A percentile compares a stretch with the other conserved stretches of the same genome.
Evolutionary conservation across 1,140 invertebrate genomes (phyloP).

Genomic region (Asbolus verrucosus): DNA sequence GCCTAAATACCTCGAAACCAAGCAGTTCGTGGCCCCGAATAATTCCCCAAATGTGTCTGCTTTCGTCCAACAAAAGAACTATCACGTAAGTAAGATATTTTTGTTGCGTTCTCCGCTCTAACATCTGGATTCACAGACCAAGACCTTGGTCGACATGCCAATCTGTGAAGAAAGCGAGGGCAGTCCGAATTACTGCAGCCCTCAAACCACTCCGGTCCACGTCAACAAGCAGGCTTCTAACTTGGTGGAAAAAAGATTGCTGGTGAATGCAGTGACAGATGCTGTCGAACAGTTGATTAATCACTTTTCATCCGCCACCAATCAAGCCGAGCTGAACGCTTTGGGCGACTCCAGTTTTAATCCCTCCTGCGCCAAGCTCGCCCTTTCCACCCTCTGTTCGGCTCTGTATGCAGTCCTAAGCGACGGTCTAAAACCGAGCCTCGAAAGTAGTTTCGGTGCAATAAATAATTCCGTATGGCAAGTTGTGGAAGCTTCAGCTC

Average conservation of each 20-base stretch:
- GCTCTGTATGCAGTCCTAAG: conserved; percentile 86
- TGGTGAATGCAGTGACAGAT: conserved; percentile 75
- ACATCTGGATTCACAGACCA: conserved; percentile 64
- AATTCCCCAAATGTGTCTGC: conserved; percentile 79
- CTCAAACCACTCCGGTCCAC: conserved; percentile 62
- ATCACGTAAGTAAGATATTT: conserved; percentile 45
- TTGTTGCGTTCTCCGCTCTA: neutral
- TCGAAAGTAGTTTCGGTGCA: conserved; percentile 88
- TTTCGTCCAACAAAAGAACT: conserved; percentile 67
- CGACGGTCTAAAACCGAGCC: conserved; percentile 83
- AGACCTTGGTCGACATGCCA: conserved; percentile 71
- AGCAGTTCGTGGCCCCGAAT: conserved; percentile 71
- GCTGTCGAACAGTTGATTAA: conserved; percentile 76
- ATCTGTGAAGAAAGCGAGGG: conserved; percentile 73
- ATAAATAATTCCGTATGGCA: conserved; percentile 92
- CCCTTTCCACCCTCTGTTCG: conserved; percentile 81
- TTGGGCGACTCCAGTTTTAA: conserved; percentile 70
- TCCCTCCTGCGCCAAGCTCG: conserved; percentile 76
- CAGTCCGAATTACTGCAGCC: conserved; percentile 70
- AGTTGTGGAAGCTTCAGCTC: conserved; percentile 87
- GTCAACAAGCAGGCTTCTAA: conserved; percentile 51
- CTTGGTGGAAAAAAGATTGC: conserved; percentile 61
- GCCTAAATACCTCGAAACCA: conserved; percentile 61
- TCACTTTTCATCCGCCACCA: conserved; percentile 70
- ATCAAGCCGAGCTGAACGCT: conserved; percentile 69